These are phyloP conservation scores for Macrotis lagotis DNA, from an alignment of 2,113 vertebrate species.

Conservation along the genomic window DNA sequence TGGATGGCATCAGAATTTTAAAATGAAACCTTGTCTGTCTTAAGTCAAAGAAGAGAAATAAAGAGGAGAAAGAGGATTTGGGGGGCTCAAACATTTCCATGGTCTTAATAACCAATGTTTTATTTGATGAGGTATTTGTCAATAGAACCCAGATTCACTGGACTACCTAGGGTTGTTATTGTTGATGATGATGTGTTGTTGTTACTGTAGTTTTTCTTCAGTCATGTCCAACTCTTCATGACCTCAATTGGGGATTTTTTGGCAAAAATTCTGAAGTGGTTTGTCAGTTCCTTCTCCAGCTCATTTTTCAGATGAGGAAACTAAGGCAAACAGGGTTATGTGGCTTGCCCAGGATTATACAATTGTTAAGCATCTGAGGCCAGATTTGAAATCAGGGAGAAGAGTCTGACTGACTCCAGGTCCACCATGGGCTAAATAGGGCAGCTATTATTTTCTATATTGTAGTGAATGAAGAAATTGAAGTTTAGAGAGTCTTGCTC, in stretches of 20 bases:
- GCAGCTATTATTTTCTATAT: background rate
- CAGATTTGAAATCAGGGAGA: background rate
- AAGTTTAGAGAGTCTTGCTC: background rate
- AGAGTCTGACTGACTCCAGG: background rate
- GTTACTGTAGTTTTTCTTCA: no score
- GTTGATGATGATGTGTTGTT: no score
- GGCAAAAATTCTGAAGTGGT: background rate
- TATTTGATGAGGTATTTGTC: background rate
- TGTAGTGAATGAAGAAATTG: background rate
- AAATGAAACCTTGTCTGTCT: background rate
- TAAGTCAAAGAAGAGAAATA: background rate
- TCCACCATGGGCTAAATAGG: background rate
- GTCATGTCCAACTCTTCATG: background rate
- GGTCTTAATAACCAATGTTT: background rate
- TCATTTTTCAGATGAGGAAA: background rate
- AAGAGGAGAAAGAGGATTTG: background rate
- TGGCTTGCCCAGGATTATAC: background rate
- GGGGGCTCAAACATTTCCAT: background rate
- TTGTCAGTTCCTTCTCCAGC: background rate
- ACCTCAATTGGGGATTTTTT: background rate
- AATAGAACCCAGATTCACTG: background rate
- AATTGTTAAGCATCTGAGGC: background rate
- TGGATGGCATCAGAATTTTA: background rate
- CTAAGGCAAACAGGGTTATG: background rate
- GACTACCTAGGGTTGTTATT: background rate